Conservation (phyloP, 2,888 invertebrate species). For the Euplexia lucipara region DNA sequence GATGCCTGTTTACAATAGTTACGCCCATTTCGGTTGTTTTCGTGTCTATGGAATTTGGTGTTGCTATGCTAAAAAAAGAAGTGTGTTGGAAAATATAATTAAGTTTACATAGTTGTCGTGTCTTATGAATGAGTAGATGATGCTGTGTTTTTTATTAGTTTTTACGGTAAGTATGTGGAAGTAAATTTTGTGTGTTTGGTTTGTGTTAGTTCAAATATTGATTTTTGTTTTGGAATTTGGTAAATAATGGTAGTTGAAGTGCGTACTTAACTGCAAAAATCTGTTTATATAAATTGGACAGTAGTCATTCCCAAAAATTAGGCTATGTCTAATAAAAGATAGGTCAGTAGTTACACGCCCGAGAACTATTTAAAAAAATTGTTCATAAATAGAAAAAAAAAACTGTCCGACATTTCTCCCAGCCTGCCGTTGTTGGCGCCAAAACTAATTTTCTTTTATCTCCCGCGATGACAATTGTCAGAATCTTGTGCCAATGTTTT, state of each 20-base stretch:
- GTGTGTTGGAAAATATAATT: conserved; percentile 15
- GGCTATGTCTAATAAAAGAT: not conserved
- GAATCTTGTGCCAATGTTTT: conserved; percentile 61
- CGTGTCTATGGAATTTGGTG: conserved; percentile 15
- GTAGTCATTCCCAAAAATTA: not conserved
- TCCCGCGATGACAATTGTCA: conserved; percentile 50
- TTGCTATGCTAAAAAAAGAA: conserved; percentile 22
- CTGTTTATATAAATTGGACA: too few relatives aligned
- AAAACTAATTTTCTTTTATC: conserved; percentile 53
- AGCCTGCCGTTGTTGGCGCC: conserved; percentile 60
- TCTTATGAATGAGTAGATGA: not conserved
- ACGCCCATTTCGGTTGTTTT: conserved; percentile 67
- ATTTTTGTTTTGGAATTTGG: not conserved
- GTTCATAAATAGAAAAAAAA: conserved; percentile 4
- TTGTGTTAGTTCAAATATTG: not conserved
- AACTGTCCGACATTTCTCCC: not conserved
- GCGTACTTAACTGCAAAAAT: too few relatives aligned
- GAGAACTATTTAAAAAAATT: not conserved
- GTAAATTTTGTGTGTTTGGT: not conserved
- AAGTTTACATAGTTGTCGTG: conserved; percentile 4
- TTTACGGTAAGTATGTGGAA: not conserved
- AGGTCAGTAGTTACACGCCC: too few relatives aligned
- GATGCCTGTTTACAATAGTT: conserved; percentile 48
- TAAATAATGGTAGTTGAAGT: too few relatives aligned
- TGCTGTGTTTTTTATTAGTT: conserved; percentile 2